These are phyloP conservation scores for Arvicanthis niloticus DNA, from an alignment of 2,113 vertebrate genomes.

Conservation along the genomic window DNA sequence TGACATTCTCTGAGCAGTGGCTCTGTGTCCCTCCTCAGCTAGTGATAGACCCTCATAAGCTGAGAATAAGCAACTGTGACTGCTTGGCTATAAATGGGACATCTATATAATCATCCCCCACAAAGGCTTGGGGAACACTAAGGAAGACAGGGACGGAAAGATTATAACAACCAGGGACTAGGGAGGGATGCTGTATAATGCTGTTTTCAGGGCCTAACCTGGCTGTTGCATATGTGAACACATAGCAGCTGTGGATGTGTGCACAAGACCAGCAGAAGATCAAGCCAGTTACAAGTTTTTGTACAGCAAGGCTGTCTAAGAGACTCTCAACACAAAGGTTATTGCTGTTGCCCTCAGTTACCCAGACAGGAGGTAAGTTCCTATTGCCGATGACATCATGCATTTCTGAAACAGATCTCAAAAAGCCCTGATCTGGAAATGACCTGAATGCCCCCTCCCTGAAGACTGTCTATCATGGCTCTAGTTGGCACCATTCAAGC, in stretches of 20 bases:
- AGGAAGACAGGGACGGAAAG: neutral
- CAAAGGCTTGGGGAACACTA: neutral
- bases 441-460: neutral
- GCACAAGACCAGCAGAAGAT: neutral
- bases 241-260: neutral
- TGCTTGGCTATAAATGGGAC: neutral
- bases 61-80: neutral
- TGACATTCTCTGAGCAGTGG: neutral
- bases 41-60: neutral
- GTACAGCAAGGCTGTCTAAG: neutral
- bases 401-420: neutral
- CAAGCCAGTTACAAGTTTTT: neutral
- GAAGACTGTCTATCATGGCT: neutral
- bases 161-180: neutral
- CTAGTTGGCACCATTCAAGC: neutral
- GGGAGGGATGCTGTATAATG: neutral
- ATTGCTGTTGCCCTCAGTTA: neutral
- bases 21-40: neutral
- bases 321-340: neutral
- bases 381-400: neutral
- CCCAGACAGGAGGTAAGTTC: neutral
- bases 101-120: neutral
- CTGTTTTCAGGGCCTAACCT: neutral
- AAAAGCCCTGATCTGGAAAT: neutral
- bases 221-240: neutral